phyloP scores from a whole-genome alignment of 37 sponge, comb jelly and placozoan species.

The Beroe ovata region DNA sequence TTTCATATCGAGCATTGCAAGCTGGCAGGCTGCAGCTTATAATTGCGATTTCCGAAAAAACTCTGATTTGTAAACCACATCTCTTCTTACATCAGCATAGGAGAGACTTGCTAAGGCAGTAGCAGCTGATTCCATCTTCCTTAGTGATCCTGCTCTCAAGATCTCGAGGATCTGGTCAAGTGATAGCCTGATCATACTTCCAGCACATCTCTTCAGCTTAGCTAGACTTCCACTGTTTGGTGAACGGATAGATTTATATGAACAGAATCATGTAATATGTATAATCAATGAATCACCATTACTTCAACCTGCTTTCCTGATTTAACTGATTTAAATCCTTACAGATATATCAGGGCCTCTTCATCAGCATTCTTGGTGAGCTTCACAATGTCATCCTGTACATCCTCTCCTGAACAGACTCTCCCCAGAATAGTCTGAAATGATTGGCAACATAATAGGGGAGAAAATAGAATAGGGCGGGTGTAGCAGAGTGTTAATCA shows the following conservation, averaged over 20 bases:
- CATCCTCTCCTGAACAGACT: neutral
- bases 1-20: too few relatives aligned
- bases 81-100: neutral
- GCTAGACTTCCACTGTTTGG: constrained; percentile 1
- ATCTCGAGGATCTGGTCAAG: neutral
- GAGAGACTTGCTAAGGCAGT: constrained; percentile 8
- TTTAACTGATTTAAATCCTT: too few relatives aligned
- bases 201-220: constrained; percentile 33
- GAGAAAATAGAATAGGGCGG: too few relatives aligned
- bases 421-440: neutral
- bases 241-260: too few relatives aligned
- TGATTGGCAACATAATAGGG: too few relatives aligned
- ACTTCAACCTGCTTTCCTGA: too few relatives aligned
- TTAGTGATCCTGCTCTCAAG: neutral
- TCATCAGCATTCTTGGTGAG: neutral
- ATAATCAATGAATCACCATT: too few relatives aligned
- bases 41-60: neutral
- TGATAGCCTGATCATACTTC: neutral
- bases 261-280: too few relatives aligned
- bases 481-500: too few relatives aligned
- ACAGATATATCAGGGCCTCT: neutral
- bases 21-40: too few relatives aligned
- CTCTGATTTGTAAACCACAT: neutral
- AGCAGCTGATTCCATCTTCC: constrained; percentile 12
- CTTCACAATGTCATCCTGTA: neutral